Base-by-base conservation (phyloP, 2,113 vertebrate species). In the Erythrocercus mccallii region DNA sequence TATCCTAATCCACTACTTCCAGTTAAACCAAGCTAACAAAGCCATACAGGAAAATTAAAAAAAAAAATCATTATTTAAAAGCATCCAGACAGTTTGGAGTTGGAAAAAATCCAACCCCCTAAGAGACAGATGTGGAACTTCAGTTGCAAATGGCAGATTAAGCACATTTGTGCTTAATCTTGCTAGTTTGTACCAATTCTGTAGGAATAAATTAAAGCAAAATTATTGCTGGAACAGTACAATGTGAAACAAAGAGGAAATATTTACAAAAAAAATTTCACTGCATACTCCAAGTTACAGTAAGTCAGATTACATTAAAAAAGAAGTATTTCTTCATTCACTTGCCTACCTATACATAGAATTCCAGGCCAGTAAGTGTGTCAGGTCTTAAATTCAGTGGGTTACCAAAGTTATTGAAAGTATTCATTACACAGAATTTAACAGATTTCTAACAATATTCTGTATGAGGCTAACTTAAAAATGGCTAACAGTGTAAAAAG, bases 401-500 rank as follows among this genome's bases (percentile, higher is more conserved):
- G 42, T 42, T 45, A 35, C 35, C 68, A 31, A 86, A 95, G 74
- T 76, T 70, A 72, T 1, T 54, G 38, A 10, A 88, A 92, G 37
- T 33, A 76, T 56, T 79, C 4, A 48, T 11, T 48, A 54, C 12
- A 28, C 13, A 77, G 16, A 79, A 50, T 57, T 85, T 60, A 76
- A 51, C 28, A 64, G 21, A 14, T 44, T 30, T 58, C 50, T 65
- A 85, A 60, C 11, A 80, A 37, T 17, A 53, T 73, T 72, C 12
- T 68, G 9, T 33, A 80, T 37, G 11, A 91, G 33, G 22, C 33
- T 65, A 72, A 91, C 35, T 85, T 80, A 44, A 93, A 95, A 93
- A 96, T 88, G 79, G 88, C 87, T 73, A 90, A 83, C 87, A 80
- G 27, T 54, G 35, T 73, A 93, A 91, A 90, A 91, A 84, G 42